phyloP scores from a whole-genome alignment of 2,113 vertebrate species.

The Poeciliopsis retropinna region DNA sequence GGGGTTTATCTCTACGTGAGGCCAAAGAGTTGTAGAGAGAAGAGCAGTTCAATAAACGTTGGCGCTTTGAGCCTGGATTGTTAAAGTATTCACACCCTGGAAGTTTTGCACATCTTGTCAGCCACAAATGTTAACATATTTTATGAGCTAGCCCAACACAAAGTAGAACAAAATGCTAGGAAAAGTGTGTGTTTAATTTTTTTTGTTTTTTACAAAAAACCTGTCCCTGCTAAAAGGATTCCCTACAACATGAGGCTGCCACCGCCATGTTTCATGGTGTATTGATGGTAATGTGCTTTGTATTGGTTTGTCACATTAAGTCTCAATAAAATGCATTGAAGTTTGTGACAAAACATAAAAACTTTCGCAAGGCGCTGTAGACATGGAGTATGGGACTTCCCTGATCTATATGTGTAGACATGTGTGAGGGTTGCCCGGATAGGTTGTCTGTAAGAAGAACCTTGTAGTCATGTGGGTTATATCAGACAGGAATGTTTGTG shows the following conservation, averaged over 20 bases:
- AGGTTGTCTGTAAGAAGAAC: conserved; percentile 28
- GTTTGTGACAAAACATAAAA: not conserved
- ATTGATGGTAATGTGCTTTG: not conserved
- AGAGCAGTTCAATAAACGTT: conserved; percentile 22
- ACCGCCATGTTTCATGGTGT: not conserved
- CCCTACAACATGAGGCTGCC: not conserved
- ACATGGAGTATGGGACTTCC: conserved; percentile 11
- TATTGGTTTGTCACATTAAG: too few species aligned
- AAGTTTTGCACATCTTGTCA: not conserved
- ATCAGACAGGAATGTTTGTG: conserved; percentile 58
- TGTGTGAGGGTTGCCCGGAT: conserved; percentile 39
- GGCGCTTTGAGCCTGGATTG: not conserved
- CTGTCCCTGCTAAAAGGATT: too few species aligned
- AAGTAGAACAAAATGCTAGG: not conserved
- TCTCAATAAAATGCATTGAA: not conserved
- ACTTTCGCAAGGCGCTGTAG: conserved; percentile 6
- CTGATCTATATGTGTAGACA: not conserved
- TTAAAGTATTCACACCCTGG: not conserved
- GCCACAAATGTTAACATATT: not conserved
- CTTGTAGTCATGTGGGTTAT: conserved; percentile 54
- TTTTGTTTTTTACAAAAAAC: not conserved
- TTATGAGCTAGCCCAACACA: not conserved
- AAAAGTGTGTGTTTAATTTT: too few species aligned
- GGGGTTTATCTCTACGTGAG: conserved; percentile 28
- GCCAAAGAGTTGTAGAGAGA: not conserved